Conservation (phyloP, 2,888 invertebrate genomes). For the Monochamus alternatus region DNA sequence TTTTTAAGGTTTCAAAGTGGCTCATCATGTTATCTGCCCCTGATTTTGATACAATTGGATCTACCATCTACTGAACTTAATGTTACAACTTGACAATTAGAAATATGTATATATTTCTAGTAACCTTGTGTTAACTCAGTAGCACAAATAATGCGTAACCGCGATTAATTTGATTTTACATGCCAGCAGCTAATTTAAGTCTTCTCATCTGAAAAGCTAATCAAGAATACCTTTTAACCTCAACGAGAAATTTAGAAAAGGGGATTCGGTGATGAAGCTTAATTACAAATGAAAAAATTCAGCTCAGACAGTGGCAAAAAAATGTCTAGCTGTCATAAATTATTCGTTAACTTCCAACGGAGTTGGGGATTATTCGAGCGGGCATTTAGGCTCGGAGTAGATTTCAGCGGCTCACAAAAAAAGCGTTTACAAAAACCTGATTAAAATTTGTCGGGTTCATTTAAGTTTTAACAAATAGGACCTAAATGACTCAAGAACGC, state of each 20-base stretch:
- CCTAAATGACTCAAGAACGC: not conserved
- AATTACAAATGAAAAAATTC: not conserved
- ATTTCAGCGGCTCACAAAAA: not conserved
- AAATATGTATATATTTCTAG: too few species aligned
- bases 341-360: slow-evolving; percentile 11
- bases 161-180: too few species aligned
- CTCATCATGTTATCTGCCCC: not conserved
- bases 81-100: too few species aligned
- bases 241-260: not conserved
- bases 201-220: not conserved
- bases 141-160: too few species aligned
- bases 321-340: slow-evolving; percentile 21
- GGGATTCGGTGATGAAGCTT: not conserved
- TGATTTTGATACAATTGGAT: too few species aligned
- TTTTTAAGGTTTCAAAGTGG: too few species aligned
- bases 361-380: not conserved
- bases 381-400: not conserved
- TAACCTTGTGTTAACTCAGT: too few species aligned
- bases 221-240: not conserved
- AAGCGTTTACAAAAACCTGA: not conserved
- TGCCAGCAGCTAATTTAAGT: too few species aligned
- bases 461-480: not conserved
- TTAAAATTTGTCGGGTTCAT: slow-evolving; percentile 4
- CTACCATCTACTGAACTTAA: too few species aligned
- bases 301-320: slow-evolving; percentile 16